Percentiles rank a stretch among this genome's conserved stretches.
Evolutionary conservation across 2,797 vertebrate species (phyloP).

Genomic region (Amniataba percoides): DNA sequence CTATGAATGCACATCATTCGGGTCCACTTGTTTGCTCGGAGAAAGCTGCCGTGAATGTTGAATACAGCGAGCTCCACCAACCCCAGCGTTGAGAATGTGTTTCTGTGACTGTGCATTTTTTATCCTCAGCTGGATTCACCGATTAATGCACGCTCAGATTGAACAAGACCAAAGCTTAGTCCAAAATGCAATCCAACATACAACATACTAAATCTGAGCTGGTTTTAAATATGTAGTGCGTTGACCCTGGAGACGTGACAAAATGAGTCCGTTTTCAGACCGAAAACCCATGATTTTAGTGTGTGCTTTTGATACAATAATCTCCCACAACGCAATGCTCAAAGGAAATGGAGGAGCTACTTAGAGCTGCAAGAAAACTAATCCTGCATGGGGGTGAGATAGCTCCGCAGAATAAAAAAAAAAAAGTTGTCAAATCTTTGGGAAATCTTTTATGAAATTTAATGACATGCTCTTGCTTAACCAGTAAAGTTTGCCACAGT

Average conservation of each 20-base stretch:
- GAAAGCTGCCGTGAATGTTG: conserved; percentile 48
- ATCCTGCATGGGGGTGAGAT: not conserved
- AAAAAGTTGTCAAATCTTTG: not conserved
- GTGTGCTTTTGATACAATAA: conserved; percentile 1
- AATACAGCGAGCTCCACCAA: conserved; percentile 15
- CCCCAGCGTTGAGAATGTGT: conserved; percentile 16
- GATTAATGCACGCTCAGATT: conserved; percentile 30
- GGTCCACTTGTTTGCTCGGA: conserved; percentile 59
- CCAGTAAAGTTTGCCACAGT: too few relatives aligned
- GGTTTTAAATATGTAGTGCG: not conserved
- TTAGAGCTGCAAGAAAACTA: not conserved
- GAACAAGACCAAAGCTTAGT: conserved; percentile 18
- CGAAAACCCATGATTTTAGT: not conserved
- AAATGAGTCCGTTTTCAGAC: not conserved
- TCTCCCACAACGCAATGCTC: not conserved
- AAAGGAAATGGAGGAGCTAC: not conserved
- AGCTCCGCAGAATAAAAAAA: not conserved
- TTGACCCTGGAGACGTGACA: not conserved
- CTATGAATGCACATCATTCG: conserved; percentile 72
- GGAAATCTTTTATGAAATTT: too few relatives aligned
- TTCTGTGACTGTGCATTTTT: conserved; percentile 56
- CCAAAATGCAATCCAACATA: not conserved
- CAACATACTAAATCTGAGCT: conserved; percentile 10
- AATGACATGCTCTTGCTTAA: too few relatives aligned
- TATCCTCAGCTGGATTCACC: conserved; percentile 31